These are phyloP conservation scores for Drosophila antonietae DNA, from an alignment of 2,888 invertebrate species.

Conservation along the genomic window DNA sequence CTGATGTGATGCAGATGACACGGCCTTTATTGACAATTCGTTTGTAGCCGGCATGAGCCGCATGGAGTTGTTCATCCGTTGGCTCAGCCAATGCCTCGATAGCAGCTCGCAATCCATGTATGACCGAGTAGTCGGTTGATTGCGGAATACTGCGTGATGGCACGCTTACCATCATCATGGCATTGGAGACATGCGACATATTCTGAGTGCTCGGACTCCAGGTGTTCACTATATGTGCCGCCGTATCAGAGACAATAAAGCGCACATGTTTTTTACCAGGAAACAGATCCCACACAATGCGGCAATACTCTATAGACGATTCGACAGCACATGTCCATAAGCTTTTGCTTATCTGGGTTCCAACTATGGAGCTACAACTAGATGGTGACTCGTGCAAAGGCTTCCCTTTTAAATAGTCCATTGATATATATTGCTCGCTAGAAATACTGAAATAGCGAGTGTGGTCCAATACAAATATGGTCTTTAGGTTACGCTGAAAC, in stretches of 20 bases:
- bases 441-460: slow-evolving; percentile 94
- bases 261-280: slow-evolving; percentile 94
- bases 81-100: slow-evolving; percentile 93
- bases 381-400: slow-evolving; percentile 77
- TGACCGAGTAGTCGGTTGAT: slow-evolving; percentile 88
- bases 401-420: slow-evolving; percentile 85
- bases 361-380: slow-evolving; percentile 20
- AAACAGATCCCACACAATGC: slow-evolving; percentile 99
- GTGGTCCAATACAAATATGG: slow-evolving; percentile 97
- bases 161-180: slow-evolving; percentile 92
- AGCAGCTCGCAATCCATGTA: slow-evolving; percentile 94
- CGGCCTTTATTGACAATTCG: slow-evolving; percentile 86
- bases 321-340: slow-evolving; percentile 99
- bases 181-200: slow-evolving; percentile 93
- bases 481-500: slow-evolving; percentile 92
- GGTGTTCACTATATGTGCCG: slow-evolving; percentile 93
- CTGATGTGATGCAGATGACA: slow-evolving; percentile 95
- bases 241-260: slow-evolving; percentile 94
- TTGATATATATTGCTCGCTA: slow-evolving; percentile 83
- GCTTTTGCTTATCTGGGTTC: slow-evolving; percentile 92
- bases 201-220: slow-evolving; percentile 94
- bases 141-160: slow-evolving; percentile 87
- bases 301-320: slow-evolving; percentile 97
- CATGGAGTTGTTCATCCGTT: slow-evolving; percentile 89
- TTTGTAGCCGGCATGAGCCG: slow-evolving; percentile 77